Conservation (phyloP, 2,888 invertebrate genomes). For the Orchestes rusci region DNA sequence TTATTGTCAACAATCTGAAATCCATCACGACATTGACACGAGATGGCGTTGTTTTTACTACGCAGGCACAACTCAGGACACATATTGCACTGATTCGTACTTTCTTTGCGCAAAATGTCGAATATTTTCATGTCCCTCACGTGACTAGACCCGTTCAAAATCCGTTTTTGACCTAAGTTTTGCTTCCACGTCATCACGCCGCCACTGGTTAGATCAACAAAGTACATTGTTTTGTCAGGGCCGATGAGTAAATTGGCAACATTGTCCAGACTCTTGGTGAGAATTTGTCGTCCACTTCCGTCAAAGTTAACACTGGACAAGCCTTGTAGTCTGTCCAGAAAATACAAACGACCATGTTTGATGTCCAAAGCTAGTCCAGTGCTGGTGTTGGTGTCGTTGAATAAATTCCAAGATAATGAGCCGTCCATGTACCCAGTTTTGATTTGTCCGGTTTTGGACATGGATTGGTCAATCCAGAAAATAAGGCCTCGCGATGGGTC, state of each 20-base stretch:
- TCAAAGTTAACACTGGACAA: conserved; percentile 59
- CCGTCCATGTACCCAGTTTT: conserved; percentile 73
- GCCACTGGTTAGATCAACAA: conserved; percentile 64
- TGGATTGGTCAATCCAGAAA: conserved; percentile 70
- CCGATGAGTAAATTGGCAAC: background rate
- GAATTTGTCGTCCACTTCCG: conserved; percentile 47
- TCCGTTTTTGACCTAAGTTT: conserved; percentile 36
- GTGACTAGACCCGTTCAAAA: conserved; percentile 56
- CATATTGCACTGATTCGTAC: conserved; percentile 32
- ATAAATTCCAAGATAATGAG: conserved; percentile 37
- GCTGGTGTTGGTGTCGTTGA: conserved; percentile 51
- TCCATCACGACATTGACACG: conserved; percentile 58
- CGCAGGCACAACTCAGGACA: conserved; percentile 70
- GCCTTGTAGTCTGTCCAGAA: conserved; percentile 63
- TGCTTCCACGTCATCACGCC: conserved; percentile 47
- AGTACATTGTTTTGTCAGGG: conserved; percentile 54
- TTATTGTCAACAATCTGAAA: conserved; percentile 42
- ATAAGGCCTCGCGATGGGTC: conserved; percentile 61
- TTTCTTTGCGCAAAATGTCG: conserved; percentile 42
- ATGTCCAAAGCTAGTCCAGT: conserved; percentile 66
- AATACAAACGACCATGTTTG: conserved; percentile 51
- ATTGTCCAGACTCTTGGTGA: conserved; percentile 22
- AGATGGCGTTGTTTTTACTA: conserved; percentile 47
- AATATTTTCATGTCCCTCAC: conserved; percentile 63
- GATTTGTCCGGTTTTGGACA: conserved; percentile 50